These are phyloP conservation scores for Scotopteryx bipunctaria DNA, from an alignment of 2,888 invertebrate genomes.

Conservation along the genomic window DNA sequence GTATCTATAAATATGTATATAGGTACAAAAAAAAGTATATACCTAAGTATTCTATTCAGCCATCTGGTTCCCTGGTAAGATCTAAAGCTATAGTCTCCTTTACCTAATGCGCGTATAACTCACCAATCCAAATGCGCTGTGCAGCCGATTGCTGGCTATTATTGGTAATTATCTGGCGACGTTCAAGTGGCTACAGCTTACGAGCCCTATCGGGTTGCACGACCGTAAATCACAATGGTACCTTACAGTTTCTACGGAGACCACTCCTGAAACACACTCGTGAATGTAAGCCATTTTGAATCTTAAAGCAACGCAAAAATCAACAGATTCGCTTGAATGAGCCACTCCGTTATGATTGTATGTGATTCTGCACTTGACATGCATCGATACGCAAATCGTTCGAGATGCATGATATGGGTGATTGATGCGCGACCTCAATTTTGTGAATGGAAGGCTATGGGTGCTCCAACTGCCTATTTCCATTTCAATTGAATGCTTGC, in stretches of 20 bases:
- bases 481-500: neutral
- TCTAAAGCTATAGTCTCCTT: neutral
- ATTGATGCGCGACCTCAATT: slow-evolving; percentile 34
- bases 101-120: too few species aligned
- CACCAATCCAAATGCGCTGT: neutral
- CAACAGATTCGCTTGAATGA: neutral
- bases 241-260: neutral
- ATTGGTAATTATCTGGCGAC: slow-evolving; percentile 23
- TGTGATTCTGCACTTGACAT: slow-evolving; percentile 33
- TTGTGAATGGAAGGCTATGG: slow-evolving; percentile 21
- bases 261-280: neutral
- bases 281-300: neutral
- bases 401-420: slow-evolving; percentile 25
- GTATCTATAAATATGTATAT: too few species aligned
- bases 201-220: slow-evolving; percentile 14
- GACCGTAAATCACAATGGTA: slow-evolving; percentile 13
- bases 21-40: too few species aligned
- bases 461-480: slow-evolving; percentile 12
- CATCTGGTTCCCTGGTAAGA: too few species aligned
- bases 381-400: slow-evolving; percentile 31
- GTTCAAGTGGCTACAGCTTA: slow-evolving; percentile 18
- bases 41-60: too few species aligned
- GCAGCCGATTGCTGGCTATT: slow-evolving; percentile 13
- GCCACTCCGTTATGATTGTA: slow-evolving; percentile 6
- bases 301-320: neutral